A percentile compares a stretch with the other conserved stretches of the same genome.
Conservation (phyloP, 2,797 vertebrate species). For the Sylvia borin region DNA sequence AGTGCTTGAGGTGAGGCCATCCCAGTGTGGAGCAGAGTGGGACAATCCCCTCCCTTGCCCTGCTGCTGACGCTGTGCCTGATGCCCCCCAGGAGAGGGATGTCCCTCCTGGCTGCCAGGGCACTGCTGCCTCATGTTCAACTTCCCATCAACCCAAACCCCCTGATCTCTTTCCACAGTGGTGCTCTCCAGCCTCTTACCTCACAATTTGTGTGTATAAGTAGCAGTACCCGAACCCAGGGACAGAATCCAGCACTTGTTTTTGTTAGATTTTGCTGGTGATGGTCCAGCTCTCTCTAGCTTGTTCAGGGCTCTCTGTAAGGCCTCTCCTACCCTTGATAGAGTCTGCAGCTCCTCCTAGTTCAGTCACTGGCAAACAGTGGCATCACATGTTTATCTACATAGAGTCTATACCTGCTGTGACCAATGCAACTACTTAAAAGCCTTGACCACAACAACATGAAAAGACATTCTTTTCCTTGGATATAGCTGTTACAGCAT, state of each 20-base stretch:
- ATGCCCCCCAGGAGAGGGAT: fast-evolving
- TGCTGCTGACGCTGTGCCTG: fast-evolving
- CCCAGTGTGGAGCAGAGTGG: fast-evolving
- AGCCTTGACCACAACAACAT: neutral
- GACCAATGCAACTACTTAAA: neutral
- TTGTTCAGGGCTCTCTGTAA: neutral
- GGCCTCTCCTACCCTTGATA: neutral
- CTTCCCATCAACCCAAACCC: too few relatives aligned
- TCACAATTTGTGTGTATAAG: neutral
- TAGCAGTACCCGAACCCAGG: neutral
- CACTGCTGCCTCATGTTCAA: fast-evolving
- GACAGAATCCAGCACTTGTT: neutral
- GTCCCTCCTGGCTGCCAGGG: neutral
- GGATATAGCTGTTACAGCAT: neutral
- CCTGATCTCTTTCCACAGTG: neutral
- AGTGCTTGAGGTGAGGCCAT: fast-evolving
- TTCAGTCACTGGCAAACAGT: neutral
- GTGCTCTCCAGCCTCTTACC: neutral
- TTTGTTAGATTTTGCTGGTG: neutral
- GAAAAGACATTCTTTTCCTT: neutral
- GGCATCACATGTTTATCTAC: neutral
- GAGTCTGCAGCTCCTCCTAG: neutral
- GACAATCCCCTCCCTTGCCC: neutral
- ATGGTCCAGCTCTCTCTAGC: neutral
- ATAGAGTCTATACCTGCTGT: neutral